Conservation (phyloP, 2,888 invertebrate genomes). For the Tipula confusa region DNA sequence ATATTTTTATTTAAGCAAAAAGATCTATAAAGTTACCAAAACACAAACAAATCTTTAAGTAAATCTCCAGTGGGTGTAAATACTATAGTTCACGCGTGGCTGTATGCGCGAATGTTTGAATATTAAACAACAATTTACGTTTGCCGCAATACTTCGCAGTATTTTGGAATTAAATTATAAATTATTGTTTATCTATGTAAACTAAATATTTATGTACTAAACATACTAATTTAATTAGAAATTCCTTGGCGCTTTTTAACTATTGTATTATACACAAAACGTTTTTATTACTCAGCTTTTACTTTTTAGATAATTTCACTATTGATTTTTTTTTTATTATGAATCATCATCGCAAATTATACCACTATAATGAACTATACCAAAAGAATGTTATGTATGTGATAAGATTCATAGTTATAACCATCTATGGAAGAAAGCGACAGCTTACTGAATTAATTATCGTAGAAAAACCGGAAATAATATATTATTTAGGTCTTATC, state of each 20-base stretch:
- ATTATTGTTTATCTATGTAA: neutral
- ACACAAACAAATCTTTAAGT: neutral
- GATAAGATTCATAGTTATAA: neutral
- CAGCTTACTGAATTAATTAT: neutral
- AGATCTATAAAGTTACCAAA: too few species aligned
- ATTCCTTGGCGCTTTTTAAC: neutral
- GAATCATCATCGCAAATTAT: neutral
- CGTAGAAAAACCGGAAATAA: neutral
- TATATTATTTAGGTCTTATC: neutral
- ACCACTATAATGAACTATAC: neutral
- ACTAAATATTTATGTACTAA: neutral
- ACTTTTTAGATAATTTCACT: neutral
- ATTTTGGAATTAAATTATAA: neutral
- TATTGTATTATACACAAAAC: too few species aligned
- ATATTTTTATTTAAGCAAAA: neutral
- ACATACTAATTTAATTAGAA: neutral
- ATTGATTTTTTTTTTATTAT: neutral
- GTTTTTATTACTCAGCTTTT: neutral
- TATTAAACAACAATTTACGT: neutral
- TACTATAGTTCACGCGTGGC: neutral
- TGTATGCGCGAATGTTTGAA: neutral
- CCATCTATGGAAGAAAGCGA: neutral
- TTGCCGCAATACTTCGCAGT: neutral
- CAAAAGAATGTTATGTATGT: neutral
- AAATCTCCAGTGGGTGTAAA: neutral